These are phyloP conservation scores for Lytechinus variegatus DNA, from an alignment of 35 echinoderm and acorn worm species.

Conservation along the genomic window DNA sequence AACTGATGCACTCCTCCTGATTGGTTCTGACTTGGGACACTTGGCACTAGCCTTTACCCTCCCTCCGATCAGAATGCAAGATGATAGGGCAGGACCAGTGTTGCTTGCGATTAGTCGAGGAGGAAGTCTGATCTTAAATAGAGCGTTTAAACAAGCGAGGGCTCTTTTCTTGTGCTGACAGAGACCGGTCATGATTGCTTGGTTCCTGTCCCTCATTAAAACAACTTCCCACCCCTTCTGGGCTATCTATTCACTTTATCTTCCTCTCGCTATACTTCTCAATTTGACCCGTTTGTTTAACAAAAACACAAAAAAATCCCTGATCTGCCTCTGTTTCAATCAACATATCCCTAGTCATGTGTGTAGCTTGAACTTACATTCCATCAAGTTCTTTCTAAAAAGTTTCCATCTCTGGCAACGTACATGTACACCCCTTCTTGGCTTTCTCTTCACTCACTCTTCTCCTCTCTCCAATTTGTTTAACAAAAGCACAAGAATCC, in stretches of 20 bases:
- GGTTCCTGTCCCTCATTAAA: slow-evolving; percentile 38
- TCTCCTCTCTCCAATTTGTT: neutral
- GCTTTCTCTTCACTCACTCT: no score
- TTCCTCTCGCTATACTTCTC: neutral
- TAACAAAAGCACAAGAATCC: no score
- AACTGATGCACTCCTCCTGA: neutral
- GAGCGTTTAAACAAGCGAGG: slow-evolving; percentile 39
- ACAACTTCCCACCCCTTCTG: slow-evolving; percentile 47
- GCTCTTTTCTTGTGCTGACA: slow-evolving; percentile 44
- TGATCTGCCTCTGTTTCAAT: neutral
- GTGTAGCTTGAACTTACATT: no score
- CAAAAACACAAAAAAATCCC: neutral
- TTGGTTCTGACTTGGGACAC: neutral
- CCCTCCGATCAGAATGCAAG: neutral
- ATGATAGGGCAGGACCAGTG: slow-evolving; percentile 26
- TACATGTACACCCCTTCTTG: no score
- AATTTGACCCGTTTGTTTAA: neutral
- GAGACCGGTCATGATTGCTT: slow-evolving; percentile 25
- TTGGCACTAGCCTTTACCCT: neutral
- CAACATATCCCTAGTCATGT: neutral
- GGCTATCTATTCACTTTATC: neutral
- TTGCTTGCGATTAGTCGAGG: slow-evolving; percentile 20
- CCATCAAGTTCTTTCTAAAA: no score
- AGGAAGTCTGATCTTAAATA: slow-evolving; percentile 42
- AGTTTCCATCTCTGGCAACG: no score